A percentile compares a stretch with the other conserved stretches of the same genome.
Conservation (phyloP, 2,888 invertebrate genomes). For the Eristalis pertinax region DNA sequence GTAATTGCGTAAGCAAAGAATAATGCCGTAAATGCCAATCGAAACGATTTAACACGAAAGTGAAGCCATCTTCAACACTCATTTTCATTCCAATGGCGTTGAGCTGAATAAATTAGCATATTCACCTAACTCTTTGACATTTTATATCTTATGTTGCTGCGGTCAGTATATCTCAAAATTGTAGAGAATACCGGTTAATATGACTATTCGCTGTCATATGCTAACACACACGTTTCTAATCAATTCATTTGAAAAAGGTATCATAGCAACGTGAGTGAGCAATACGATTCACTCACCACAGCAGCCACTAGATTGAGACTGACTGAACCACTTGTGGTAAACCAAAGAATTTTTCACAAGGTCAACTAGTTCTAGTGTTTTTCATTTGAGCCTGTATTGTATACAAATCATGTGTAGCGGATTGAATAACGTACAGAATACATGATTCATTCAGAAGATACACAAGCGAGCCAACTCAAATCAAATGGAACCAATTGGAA, state of each 20-base stretch:
- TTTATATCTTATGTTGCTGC: slow-evolving; percentile 2
- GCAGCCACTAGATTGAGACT: slow-evolving; percentile 15
- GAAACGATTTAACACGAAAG: neutral
- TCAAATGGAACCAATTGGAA: slow-evolving; percentile 8
- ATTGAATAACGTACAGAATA: slow-evolving; percentile 16
- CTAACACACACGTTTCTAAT: slow-evolving; percentile 48
- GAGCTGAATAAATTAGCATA: slow-evolving; percentile 23
- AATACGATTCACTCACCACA: neutral
- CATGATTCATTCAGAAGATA: slow-evolving; percentile 16
- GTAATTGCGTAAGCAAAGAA: neutral
- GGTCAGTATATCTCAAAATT: slow-evolving; percentile 1
- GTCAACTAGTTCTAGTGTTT: slow-evolving; percentile 37
- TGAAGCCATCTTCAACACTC: neutral
- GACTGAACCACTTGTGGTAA: slow-evolving; percentile 38
- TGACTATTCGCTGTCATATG: slow-evolving; percentile 29
- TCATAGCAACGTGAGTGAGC: neutral
- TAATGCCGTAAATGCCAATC: neutral
- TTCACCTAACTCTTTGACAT: slow-evolving; percentile 48
- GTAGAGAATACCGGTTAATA: slow-evolving; percentile 38
- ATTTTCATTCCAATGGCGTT: neutral
- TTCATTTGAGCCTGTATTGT: neutral
- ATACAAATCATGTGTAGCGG: slow-evolving; percentile 33
- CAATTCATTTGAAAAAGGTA: neutral
- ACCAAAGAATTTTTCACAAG: slow-evolving; percentile 55
- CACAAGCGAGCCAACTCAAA: neutral